Base-by-base conservation (phyloP, 2,888 invertebrate genomes). In the Antheraea assamensis region DNA sequence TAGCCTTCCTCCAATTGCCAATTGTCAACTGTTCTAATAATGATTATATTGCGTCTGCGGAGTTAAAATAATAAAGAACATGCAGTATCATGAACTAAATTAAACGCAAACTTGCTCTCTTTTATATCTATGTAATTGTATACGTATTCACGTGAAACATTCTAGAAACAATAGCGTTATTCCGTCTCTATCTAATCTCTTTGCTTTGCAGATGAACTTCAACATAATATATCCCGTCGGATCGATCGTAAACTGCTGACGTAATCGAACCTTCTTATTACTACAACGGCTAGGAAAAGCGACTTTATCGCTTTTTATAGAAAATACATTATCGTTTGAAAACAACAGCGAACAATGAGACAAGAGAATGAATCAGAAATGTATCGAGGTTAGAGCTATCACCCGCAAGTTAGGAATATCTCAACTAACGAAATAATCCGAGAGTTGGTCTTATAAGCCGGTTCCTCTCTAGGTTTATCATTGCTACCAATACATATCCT, bases 171-270 rank as follows among this genome's bases (percentile, higher is more conserved):
- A 42, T 42, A 42, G 42, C 42, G 42, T 42, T 42, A 42, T 42
- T 42, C 10, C 21, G 52, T 21, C 21, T 21, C 19, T 10, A 15
- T 58, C 8, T 58, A 24, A 64, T 7, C 27, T 64, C 61, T 64
- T 27, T 30, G 27, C 1, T 64, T 17, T 64, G 30, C 4, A 42
- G 42, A 7, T 30, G 3, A 64, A 64, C 61, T 30, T 30, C 27
- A 19, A 64, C 61, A 15, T 15, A 27, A 30, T 64, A 30, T 64
- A 27, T 64, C 5, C 61, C 17, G 17, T 30, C 30, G 61, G 3
- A 64, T 64, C 30, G 61, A 64, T 64, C 17, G 61, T 64, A 30
- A 64, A 30, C 15, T 64, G 61, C 17, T 64, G 61, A 30, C 61
- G 30, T 64, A 27, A 27, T 27, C 27, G 61, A 1, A 64, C 17